Evolutionary conservation across 2,797 vertebrate genomes (phyloP).

Genomic region (Acanthurus lineatus): DNA sequence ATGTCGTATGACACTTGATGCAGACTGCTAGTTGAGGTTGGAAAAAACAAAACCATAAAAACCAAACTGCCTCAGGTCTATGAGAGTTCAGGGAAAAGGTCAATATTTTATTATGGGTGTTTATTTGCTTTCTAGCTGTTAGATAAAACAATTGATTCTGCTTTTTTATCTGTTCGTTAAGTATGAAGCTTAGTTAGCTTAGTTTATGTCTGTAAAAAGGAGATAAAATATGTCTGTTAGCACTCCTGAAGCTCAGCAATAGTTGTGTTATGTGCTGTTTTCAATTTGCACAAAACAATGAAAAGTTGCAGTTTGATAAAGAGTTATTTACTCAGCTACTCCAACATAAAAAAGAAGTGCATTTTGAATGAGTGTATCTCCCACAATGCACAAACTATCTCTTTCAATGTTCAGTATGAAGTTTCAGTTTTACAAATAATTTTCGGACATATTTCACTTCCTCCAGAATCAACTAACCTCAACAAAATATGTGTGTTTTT

Average conservation of each 20-base stretch:
- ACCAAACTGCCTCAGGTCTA: too few species aligned
- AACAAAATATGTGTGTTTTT: conserved; percentile 20
- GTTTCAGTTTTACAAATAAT: not conserved
- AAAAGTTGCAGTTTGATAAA: too few species aligned
- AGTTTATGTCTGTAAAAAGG: too few species aligned
- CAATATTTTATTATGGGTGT: not conserved
- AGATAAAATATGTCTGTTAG: not conserved
- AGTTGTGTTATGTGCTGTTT: not conserved
- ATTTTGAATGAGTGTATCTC: not conserved
- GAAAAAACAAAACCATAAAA: too few species aligned
- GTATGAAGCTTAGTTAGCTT: too few species aligned
- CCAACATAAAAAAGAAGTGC: not conserved
- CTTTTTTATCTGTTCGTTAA: conserved; percentile 6
- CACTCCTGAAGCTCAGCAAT: not conserved
- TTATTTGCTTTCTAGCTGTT: not conserved
- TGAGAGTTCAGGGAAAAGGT: not conserved
- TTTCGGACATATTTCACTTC: conserved; percentile 7
- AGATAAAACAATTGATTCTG: too few species aligned
- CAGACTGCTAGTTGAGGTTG: too few species aligned
- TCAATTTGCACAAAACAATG: not conserved
- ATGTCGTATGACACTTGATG: too few species aligned
- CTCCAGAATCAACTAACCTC: not conserved
- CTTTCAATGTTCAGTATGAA: not conserved
- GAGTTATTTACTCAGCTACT: not conserved
- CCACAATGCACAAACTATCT: not conserved